Evolutionary conservation across 2,113 vertebrate genomes (phyloP), one percentile per base, ranked within the genome.

Genomic region (Typhlomys cinereus): DNA sequence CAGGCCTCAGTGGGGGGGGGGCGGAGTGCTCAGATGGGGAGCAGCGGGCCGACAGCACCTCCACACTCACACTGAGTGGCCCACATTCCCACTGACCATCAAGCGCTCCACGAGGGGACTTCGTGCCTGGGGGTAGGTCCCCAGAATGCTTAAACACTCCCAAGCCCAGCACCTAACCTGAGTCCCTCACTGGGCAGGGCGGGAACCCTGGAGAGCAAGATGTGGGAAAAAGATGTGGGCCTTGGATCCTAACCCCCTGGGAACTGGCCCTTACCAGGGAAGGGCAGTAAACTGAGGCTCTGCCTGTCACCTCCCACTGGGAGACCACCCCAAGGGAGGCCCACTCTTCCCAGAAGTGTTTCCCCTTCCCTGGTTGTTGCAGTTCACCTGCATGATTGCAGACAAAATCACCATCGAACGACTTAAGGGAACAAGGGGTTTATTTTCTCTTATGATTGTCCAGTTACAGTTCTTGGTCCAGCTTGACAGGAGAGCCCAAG

Each of bases 251-350:
- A 78, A 13, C 12, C 27, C 23, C 3, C 0, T 4, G 17, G 21
- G 41, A 52, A 81, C 62, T 34, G 34, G 54, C 17, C 29, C 74
- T 78, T 54, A 13, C 44, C 36, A 11, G 14, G 44, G 13, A 15
- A 39, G 31, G 21, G 69, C 81, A 83, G 90, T 85, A 92, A 89
- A 64, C 73, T 2, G 82, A 94, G 79, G 75, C 66, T 74, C 39
- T 2, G 39, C 18, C 1, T 3, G 2, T 67, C 61, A 71, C 85
- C 81, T 61, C 61, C 41, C 44, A 54, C 73, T 15, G 21, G 25
- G 75, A 89, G 74, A 54, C 79, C 59, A 86, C 41, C 80, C 89
- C 71, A 20, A 62, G 69, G 20, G 73, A 89, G 74, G 50, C 52
- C 70, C 48, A 0, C 18, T 89, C 83, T 94, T 66, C 73, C 76